Evolutionary conservation across 35 echinoderm and acorn worm genomes (phyloP), one percentile per base, ranked within the genome.

Genomic region (Acanthaster planci): DNA sequence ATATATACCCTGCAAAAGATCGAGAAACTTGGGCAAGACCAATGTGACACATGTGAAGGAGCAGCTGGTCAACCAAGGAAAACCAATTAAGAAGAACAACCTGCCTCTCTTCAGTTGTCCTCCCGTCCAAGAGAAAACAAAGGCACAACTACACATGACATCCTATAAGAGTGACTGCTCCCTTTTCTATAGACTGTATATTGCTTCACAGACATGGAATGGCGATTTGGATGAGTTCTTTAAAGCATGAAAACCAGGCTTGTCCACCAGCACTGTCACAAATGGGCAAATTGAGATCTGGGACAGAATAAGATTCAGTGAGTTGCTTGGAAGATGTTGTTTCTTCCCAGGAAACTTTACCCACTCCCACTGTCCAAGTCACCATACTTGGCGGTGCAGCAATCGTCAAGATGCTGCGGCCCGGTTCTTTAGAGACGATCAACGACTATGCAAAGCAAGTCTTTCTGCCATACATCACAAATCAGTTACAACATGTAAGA

Each of bases 171-270:
- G n/a, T n/a, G n/a, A n/a, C n/a, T n/a, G n/a, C n/a, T n/a, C n/a
- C n/a, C n/a, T n/a, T n/a, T n/a, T n/a, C n/a, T n/a, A n/a, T n/a
- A 42, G 83, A 31, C 58, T 94, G 26, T 94, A 90, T 34, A 78
- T 90, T 59, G 83, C 83, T 27, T 79, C 2, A 29, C 90, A 92
- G 38, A 68, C 39, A 88, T n/a, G 90, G 2, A 29, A 92, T 60
- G 90, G 85, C 36, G 82, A 92, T 53, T 51, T 88, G 21, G 77
- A 82, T 2, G 77, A 87, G n/a, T 55, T 88, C 81, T 30, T 92
- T 92, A 51, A 1, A 67, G 0, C 85, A 88, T 23, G 90, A 87
- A 76, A 92, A 92, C n/a, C 84, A 88, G 53, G 57, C 60, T 21
- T 87, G 58, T 76, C 90, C 78, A 8, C 76, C 51, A 40, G 27